phyloP scores from a whole-genome alignment of 1,140 invertebrate species.

The Euwallacea similis region DNA sequence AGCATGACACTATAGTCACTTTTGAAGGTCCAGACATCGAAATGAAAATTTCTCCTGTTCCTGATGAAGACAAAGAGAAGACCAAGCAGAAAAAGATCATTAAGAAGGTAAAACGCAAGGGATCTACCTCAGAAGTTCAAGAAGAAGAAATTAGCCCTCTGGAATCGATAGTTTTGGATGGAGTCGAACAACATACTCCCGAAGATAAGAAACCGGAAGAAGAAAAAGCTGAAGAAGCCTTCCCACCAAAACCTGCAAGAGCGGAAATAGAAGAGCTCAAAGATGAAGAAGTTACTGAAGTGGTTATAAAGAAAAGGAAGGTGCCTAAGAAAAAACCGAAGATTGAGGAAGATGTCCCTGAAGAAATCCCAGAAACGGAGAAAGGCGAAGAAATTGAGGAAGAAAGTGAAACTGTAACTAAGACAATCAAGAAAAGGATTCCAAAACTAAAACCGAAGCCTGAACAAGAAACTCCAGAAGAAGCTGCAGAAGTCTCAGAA shows the following conservation, averaged over 20 bases:
- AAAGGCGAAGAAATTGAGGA: conserved; percentile 19
- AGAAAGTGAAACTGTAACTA: conserved; percentile 22
- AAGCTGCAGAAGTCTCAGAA: conserved; percentile 9
- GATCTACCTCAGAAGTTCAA: conserved; percentile 24
- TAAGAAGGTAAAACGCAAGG: conserved; percentile 45
- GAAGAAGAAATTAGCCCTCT: conserved; percentile 33
- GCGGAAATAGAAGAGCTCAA: conserved; percentile 18
- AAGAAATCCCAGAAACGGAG: conserved; percentile 35
- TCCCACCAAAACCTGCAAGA: conserved; percentile 49
- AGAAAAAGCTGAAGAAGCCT: conserved; percentile 39
- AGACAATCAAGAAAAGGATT: conserved; percentile 25
- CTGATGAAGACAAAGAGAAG: conserved; percentile 26
- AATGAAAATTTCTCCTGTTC: conserved; percentile 40
- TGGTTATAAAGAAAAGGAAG: conserved; percentile 26
- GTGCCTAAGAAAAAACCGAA: background rate
- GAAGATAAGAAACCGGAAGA: conserved; percentile 39
- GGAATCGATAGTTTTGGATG: conserved; percentile 6
- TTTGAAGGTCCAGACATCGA: conserved; percentile 39
- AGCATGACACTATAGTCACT: conserved; percentile 34
- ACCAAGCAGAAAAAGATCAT: conserved; percentile 45
- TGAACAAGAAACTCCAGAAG: conserved; percentile 13
- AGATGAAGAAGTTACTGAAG: conserved; percentile 37
- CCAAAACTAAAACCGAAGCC: conserved; percentile 7
- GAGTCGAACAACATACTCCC: background rate
- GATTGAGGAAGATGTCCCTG: conserved; percentile 32